A percentile compares a stretch with the other conserved stretches of the same genome.
phyloP scores from a whole-genome alignment of 1,140 invertebrate genomes.

The Drosophila nannoptera region DNA sequence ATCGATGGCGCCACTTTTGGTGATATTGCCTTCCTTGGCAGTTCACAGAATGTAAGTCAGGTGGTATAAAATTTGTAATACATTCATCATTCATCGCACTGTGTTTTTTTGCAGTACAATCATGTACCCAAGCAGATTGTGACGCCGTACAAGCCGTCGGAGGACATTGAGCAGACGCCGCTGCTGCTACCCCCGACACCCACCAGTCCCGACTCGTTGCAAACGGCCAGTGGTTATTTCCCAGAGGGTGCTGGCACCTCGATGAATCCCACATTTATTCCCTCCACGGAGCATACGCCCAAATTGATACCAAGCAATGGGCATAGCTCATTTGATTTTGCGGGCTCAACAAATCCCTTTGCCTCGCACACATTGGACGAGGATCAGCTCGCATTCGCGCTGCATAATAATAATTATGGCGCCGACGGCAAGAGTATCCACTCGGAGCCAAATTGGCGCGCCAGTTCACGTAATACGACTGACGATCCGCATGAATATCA shows the following conservation, averaged over 20 bases:
- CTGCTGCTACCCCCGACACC: conserved; percentile 79
- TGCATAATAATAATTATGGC: conserved; percentile 75
- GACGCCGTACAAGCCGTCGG: conserved; percentile 91
- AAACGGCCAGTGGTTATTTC: conserved; percentile 79
- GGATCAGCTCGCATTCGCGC: conserved; percentile 58
- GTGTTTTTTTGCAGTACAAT: conserved; percentile 81
- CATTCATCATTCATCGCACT: background rate
- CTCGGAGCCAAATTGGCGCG: conserved; percentile 51
- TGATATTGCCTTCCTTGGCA: conserved; percentile 91
- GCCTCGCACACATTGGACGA: conserved; percentile 57
- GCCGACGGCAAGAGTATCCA: conserved; percentile 56
- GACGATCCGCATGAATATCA: conserved; percentile 90
- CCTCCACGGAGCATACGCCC: conserved; percentile 75
- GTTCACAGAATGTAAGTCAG: conserved; percentile 80
- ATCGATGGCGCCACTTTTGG: conserved; percentile 98
- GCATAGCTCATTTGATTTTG: conserved; percentile 72
- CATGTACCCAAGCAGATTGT: conserved; percentile 91
- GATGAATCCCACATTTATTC: conserved; percentile 77
- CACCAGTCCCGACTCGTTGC: conserved; percentile 81
- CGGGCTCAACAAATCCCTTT: conserved; percentile 75
- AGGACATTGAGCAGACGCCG: conserved; percentile 84
- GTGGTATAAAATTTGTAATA: background rate
- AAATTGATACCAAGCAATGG: conserved; percentile 68
- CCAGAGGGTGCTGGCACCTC: conserved; percentile 63
- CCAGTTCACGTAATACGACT: conserved; percentile 42